Base-by-base conservation (phyloP, 2,888 invertebrate genomes). In the Malacosoma neustria region DNA sequence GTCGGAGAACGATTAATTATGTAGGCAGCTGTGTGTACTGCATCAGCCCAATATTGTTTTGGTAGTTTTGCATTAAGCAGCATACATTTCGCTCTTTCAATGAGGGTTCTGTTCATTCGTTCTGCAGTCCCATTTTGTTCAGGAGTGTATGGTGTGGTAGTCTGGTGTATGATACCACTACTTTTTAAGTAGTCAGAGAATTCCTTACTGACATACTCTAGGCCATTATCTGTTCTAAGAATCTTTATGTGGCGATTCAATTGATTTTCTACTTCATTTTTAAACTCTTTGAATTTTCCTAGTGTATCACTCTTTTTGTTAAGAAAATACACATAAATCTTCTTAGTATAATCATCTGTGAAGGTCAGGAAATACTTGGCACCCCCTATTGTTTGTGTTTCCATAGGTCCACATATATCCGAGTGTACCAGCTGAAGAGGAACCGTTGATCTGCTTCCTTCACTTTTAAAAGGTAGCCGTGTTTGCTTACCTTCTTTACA, bases 401-500 rank as follows among this genome's bases (percentile, higher is more conserved):
- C 15, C 34, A 34, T 34, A 9, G 34, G 34, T 6, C 30, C 29
- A 30, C 35, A 35, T 5, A 35, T 5, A 29, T 35, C 29, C 29
- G 35, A n/a, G 6, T 35, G 35, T 9, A 35, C 29, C 9, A 35
- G 4, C 5, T 29, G 13, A n/a, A 35, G 29, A 5, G n/a, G 12
- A 9, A 29, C 13, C 35, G 29, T 6, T 6, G 4, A 9, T 37
- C 37, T 32, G 32, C 22, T 32, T 32, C 32, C 32, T 13, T 13
- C 13, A 29, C 14, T 32, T n/a, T n/a, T n/a, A 14, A 37, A 37
- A 11, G 37, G 37, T 11, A 37, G 22, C 9, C 36, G 14, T 9
- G 32, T n/a, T 4, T 32, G 42, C 37, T 45, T 45, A 3, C 40
- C 45, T n/a, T n/a, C n/a, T n/a, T n/a, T n/a, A n/a, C n/a, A n/a